Evolutionary conservation across 35 echinoderm and acorn worm species (phyloP).

Genomic region (Apostichopus parvimensis): DNA sequence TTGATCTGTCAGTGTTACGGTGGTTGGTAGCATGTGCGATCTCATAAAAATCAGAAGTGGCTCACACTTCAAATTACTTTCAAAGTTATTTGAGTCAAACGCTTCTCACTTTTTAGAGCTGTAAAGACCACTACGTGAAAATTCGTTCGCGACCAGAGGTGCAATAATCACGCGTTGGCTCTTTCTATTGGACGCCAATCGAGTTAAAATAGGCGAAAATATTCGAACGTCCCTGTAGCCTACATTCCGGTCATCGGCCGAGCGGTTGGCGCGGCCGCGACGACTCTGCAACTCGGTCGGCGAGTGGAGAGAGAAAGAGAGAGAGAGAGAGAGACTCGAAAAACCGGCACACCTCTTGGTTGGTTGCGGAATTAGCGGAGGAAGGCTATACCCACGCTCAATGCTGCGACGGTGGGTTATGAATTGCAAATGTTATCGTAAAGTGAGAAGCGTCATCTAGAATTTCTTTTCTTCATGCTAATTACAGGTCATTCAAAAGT

Average conservation of each 20-base stretch:
- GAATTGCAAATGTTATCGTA: slow-evolving; percentile 36
- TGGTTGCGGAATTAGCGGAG: slow-evolving; percentile 29
- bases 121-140: not conserved
- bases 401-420: slow-evolving; percentile 26
- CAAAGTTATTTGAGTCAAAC: slow-evolving; percentile 1
- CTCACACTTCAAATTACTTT: slow-evolving; percentile 6
- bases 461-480: slow-evolving; percentile 1
- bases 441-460: slow-evolving; percentile 14
- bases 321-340: not conserved
- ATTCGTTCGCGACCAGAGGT: not conserved
- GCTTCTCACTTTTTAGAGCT: not conserved
- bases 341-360: not conserved
- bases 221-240: slow-evolving; percentile 11
- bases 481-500: slow-evolving; percentile 16
- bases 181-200: not conserved
- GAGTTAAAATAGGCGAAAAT: slow-evolving; percentile 9
- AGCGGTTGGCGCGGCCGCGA: slow-evolving; percentile 8
- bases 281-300: slow-evolving; percentile 12
- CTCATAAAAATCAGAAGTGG: not conserved
- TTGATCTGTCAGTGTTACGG: not conserved
- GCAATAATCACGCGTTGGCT: not conserved
- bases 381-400: not conserved
- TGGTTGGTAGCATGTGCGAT: not conserved
- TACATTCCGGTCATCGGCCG: slow-evolving; percentile 43
- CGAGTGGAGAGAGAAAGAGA: not conserved